Percentiles rank a stretch among this genome's conserved stretches.
Conservation (phyloP, 2,888 invertebrate genomes). For the Torymus tubicola region DNA sequence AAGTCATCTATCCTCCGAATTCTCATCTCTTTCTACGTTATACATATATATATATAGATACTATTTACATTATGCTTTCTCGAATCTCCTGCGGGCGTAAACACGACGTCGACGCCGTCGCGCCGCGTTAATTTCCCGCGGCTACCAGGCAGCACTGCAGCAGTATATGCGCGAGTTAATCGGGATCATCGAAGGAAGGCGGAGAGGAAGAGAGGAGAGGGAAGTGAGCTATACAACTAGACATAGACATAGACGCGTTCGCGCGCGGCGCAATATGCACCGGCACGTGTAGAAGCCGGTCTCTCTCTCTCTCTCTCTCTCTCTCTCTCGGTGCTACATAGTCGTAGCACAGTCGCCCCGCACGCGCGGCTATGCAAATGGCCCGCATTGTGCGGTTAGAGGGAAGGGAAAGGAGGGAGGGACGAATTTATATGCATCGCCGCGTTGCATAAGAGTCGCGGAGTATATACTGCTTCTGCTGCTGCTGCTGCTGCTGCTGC, state of each 20-base stretch:
- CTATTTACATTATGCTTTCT: too few species aligned
- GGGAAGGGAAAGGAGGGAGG: background rate
- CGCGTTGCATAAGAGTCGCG: constrained; percentile 31
- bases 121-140: constrained; percentile 3
- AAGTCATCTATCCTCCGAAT: too few species aligned
- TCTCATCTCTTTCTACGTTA: too few species aligned
- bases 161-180: constrained; percentile 10
- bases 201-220: too few species aligned
- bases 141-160: too few species aligned
- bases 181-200: constrained; percentile 14
- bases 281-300: constrained; percentile 35
- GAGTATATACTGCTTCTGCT: background rate
- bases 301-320: too few species aligned
- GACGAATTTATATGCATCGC: constrained; percentile 27
- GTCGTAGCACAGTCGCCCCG: constrained; percentile 10
- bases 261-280: constrained; percentile 26
- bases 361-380: constrained; percentile 46
- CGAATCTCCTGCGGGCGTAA: too few species aligned
- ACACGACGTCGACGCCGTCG: background rate
- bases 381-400: constrained; percentile 42
- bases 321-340: background rate
- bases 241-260: too few species aligned
- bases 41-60: too few species aligned
- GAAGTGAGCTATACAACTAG: too few species aligned
- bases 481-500: too few species aligned